These are phyloP conservation scores for Peromyscus eremicus DNA, from an alignment of 2,797 vertebrate genomes.

Conservation along the genomic window DNA sequence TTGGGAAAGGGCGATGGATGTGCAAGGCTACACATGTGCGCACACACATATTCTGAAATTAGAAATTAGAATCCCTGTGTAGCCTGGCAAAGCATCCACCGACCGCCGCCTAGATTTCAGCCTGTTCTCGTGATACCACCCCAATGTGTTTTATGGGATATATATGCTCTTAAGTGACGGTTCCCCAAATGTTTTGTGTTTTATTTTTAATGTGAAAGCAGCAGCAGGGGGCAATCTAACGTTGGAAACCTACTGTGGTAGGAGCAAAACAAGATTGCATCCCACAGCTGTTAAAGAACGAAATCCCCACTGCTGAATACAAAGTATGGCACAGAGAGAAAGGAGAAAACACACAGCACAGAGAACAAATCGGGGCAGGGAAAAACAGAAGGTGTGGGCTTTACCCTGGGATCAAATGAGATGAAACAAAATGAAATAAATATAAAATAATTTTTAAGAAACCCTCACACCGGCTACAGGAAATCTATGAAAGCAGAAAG, in stretches of 20 bases:
- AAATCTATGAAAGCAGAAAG: constrained; percentile 79
- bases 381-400: constrained; percentile 76
- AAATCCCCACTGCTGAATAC: constrained; percentile 72
- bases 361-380: constrained; percentile 71
- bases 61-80: not conserved
- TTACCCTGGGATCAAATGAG: constrained; percentile 66
- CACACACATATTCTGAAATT: not conserved
- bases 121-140: not conserved
- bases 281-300: constrained; percentile 19
- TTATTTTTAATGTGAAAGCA: constrained; percentile 83
- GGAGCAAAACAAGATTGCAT: constrained; percentile 65
- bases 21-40: rapidly evolving
- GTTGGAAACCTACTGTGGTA: constrained; percentile 78
- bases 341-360: constrained; percentile 49
- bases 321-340: constrained; percentile 49
- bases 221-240: constrained; percentile 88
- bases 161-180: not conserved
- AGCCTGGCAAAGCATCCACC: not conserved
- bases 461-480: constrained; percentile 66
- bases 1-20: not conserved
- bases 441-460: constrained; percentile 74
- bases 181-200: constrained; percentile 73
- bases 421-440: constrained; percentile 81
- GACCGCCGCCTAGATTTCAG: not conserved
- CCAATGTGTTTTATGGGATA: not conserved